Base-by-base conservation (phyloP, 2,113 vertebrate genomes). In the Eretmochelys imbricata region DNA sequence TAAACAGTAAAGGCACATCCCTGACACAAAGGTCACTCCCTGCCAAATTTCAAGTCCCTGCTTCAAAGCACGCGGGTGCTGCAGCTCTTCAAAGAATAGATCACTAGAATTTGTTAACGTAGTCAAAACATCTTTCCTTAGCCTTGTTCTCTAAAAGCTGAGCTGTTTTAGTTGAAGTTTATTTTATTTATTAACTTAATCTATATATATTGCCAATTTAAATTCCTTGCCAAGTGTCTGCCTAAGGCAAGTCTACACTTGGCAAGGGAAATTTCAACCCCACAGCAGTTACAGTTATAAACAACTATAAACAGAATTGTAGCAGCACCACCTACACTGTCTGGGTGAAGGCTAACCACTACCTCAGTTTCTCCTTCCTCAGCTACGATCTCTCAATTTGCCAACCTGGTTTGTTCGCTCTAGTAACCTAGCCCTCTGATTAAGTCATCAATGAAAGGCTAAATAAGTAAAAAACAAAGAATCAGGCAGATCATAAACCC, bases 1-100 rank as follows among this genome's bases (percentile, higher is more conserved):
- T 57, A 87, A 42, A 75, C 19, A 13, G 72, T 22, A 72, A 25
- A 42, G 22, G 38, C 72, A 75, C 19, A 75, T 38, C 31, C 62
- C 31, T 65, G 62, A 65, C 80, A 97, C 93, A 93, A 93, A 89
- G 94, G 29, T 89, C 91, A 46, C 78, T 91, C 46, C 76, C 89
- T 35, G 49, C 62, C 88, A 93, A 96, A 94, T 78, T 85, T 57
- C 82, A 95, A 92, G 90, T 88, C 24, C 11, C 62, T 65, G 1
- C 79, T 49, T 95, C 72, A 72, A 88, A 92, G 35, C 10, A 84
- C 86, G 48, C 29, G 81, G 20, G 29, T 90, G 10, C 82, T 90
- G 80, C 53, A 94, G 80, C 80, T 92, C 91, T 81, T 80, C 62
- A 89, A 81, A 81, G 91, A 93, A 90, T 92, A 53, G 1, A 78